Evolutionary conservation across 2,888 invertebrate species (phyloP).

Genomic region (Pseudeuparius sepicola): DNA sequence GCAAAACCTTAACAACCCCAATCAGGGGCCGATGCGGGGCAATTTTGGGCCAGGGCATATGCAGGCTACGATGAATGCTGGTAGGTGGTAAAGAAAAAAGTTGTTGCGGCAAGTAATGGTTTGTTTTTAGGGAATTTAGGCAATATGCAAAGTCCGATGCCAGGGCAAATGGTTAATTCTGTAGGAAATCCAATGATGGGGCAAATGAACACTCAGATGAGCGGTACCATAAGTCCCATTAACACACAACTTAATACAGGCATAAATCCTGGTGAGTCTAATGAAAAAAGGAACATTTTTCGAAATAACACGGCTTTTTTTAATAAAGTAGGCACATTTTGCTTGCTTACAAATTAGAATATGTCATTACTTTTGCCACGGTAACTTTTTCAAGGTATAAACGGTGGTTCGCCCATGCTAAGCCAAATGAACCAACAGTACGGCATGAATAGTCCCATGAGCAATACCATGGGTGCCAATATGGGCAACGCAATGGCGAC

Average conservation of each 20-base stretch:
- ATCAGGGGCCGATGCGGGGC: constrained; percentile 50
- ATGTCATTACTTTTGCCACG: too few relatives aligned
- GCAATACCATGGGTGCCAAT: constrained; percentile 21
- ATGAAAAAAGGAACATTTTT: too few relatives aligned
- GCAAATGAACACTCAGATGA: constrained; percentile 35
- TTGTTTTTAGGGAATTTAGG: too few relatives aligned
- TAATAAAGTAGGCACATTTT: too few relatives aligned
- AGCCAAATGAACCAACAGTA: constrained; percentile 35
- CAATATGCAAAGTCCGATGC: constrained; percentile 32
- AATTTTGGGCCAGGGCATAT: constrained; percentile 42
- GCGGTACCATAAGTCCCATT: constrained; percentile 43
- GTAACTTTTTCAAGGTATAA: too few relatives aligned
- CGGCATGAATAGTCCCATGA: constrained; percentile 27
- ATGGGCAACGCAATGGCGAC: constrained; percentile 22
- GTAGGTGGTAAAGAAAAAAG: too few relatives aligned
- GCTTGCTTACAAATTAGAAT: too few relatives aligned
- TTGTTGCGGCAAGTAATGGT: too few relatives aligned
- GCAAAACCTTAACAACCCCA: constrained; percentile 53
- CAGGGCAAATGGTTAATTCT: constrained; percentile 41
- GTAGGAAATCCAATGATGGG: constrained; percentile 42
- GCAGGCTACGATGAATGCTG: constrained; percentile 43
- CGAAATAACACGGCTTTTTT: too few relatives aligned
- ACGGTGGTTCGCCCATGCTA: constrained; percentile 41
- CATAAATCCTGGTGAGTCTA: constrained; percentile 29
- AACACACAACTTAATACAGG: constrained; percentile 23